phyloP scores from a whole-genome alignment of 2,113 vertebrate genomes.

The Nymphicus hollandicus region DNA sequence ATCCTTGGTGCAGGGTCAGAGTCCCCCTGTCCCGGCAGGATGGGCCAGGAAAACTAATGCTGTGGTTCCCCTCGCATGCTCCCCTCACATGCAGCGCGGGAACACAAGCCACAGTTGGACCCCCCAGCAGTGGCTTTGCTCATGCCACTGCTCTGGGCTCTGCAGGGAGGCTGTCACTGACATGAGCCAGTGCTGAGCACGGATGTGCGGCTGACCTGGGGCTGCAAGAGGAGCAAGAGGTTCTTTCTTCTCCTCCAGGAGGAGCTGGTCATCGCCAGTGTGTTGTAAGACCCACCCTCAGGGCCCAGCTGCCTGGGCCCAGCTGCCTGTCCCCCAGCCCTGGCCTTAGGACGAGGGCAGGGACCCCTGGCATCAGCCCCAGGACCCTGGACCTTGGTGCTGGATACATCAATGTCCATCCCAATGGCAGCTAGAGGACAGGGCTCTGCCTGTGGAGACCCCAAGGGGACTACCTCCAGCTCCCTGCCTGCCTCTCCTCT shows the following conservation, averaged over 20 bases:
- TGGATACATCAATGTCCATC: not conserved
- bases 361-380: not conserved
- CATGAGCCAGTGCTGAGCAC: not conserved
- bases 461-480: not conserved
- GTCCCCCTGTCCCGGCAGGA: not conserved
- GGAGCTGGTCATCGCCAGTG: not conserved
- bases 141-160: not conserved
- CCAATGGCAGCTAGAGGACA: not conserved
- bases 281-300: not conserved
- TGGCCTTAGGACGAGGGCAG: not conserved
- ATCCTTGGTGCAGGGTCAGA: not conserved
- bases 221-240: not conserved
- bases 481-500: not conserved
- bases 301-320: not conserved
- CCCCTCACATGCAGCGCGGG: not conserved
- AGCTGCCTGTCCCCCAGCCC: not conserved
- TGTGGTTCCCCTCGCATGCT: not conserved
- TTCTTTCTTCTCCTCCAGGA: not conserved
- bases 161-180: not conserved
- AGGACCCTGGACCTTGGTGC: not conserved
- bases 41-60: not conserved
- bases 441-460: not conserved
- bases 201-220: not conserved
- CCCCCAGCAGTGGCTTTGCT: not conserved
- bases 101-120: not conserved